Base-by-base conservation (phyloP, 1,140 invertebrate species). In the Drosophila parabipectinata region DNA sequence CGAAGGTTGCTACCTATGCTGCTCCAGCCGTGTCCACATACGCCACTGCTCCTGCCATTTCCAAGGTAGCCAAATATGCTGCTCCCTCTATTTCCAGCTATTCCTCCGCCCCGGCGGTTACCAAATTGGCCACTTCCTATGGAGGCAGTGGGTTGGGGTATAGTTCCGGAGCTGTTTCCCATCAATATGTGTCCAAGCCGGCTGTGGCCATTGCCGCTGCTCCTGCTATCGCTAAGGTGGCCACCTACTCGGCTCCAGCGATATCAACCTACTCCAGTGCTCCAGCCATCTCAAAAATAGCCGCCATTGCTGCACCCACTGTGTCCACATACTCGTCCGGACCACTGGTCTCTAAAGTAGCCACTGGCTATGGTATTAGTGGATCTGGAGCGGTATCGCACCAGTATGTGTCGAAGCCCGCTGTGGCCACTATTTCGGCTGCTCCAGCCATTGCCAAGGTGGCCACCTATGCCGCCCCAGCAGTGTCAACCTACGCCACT, bases 1-100 rank as follows among this genome's bases (percentile, higher is more conserved):
- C 77, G 1, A 80, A 83, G 57, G 57, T 90, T 1, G 72, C 76
- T 3, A 79, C 56, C 21, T 90, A 90, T 56, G 82, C 77, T 1
- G 62, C 78, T 30, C 87, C 85, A 26, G 66, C 78, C 2, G 56
- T 75, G 14, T 18, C 64, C 12, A 73, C 71, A 14, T 87, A 85
- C 10, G 34, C 12, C 34, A 37, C 59, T 14, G 58, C 58, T 62
- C 78, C 81, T 8, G 68, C 62, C 9, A 32, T 77, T 2, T 7
- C 58, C 3, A 54, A 85, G 55, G 12, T 56, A 14, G 60, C 71
- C 18, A 72, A 26, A 9, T 81, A 60, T 34, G 67, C 53, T 6
- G 28, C 72, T 47, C 79, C 79, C 8, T 48, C 71, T 28, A 50
- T 80, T 18, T 47, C 44, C 9, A 47, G 18, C 3, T 47, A 47